These are phyloP conservation scores for Drosophila hamatofila DNA, from an alignment of 2,888 invertebrate species.

Conservation along the genomic window DNA sequence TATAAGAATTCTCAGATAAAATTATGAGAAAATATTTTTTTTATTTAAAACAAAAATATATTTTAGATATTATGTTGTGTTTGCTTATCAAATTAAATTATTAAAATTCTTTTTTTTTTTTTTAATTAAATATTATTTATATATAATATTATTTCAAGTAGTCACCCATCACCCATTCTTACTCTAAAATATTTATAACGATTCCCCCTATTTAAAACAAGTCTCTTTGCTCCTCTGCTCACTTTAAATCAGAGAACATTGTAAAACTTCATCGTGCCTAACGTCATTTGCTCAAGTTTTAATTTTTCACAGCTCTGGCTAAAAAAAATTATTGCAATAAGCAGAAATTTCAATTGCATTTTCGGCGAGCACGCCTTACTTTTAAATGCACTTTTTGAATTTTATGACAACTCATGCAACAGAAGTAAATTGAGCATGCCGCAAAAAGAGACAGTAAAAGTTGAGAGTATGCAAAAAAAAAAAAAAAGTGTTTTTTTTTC, in stretches of 20 bases:
- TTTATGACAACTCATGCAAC: slow-evolving; percentile 51
- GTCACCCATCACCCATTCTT: no score
- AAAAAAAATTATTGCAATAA: neutral
- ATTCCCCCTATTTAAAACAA: neutral
- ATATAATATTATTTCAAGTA: no score
- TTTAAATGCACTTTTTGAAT: slow-evolving; percentile 61
- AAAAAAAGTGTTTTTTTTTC: neutral
- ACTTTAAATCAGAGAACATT: neutral
- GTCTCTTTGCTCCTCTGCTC: accelerated
- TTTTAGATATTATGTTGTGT: no score
- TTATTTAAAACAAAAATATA: no score
- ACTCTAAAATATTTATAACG: no score
- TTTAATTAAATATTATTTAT: no score
- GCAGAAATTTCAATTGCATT: slow-evolving; percentile 9
- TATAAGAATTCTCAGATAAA: no score
- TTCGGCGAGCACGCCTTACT: slow-evolving; percentile 30
- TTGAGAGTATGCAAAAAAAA: slow-evolving; percentile 38
- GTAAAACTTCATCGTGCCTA: neutral
- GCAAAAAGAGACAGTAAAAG: slow-evolving; percentile 26
- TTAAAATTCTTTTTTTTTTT: no score
- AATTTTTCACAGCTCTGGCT: slow-evolving; percentile 3
- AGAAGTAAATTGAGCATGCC: slow-evolving; percentile 66
- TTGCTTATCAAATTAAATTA: no score
- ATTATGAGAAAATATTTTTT: no score
- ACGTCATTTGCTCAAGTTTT: neutral